Percentiles rank a stretch among this genome's conserved stretches.
Evolutionary conservation across 2,888 invertebrate species (phyloP).

Genomic region (Tribolium freemani): DNA sequence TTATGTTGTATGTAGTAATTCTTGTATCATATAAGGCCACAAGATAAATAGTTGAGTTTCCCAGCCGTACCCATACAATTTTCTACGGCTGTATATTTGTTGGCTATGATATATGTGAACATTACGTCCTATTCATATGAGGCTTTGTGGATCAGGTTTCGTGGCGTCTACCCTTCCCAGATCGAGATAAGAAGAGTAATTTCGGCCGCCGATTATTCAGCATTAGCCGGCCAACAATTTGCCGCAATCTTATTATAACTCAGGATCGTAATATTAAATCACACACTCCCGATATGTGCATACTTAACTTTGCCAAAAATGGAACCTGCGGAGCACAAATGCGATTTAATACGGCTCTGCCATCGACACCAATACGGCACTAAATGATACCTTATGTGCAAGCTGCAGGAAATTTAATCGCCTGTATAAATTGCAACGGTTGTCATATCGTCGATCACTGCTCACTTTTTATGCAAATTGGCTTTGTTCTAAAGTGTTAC

Average conservation of each 20-base stretch:
- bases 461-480: conserved; percentile 36
- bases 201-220: conserved; percentile 35
- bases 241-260: conserved; percentile 37
- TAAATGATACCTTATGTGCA: conserved; percentile 40
- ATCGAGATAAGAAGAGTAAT: conserved; percentile 32
- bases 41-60: conserved; percentile 47
- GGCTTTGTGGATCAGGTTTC: conserved; percentile 47
- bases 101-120: conserved; percentile 49
- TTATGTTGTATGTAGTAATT: conserved; percentile 46
- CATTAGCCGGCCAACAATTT: conserved; percentile 36
- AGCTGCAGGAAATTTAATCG: conserved; percentile 35
- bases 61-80: conserved; percentile 49
- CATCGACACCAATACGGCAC: conserved; percentile 42
- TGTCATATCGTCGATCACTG: conserved; percentile 36
- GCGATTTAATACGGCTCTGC: conserved; percentile 37
- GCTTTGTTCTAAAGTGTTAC: conserved; percentile 36
- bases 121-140: conserved; percentile 43
- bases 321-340: conserved; percentile 31
- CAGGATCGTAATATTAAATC: conserved; percentile 34
- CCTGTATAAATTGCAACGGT: conserved; percentile 31
- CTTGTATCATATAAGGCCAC: conserved; percentile 43
- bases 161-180: conserved; percentile 29
- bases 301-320: conserved; percentile 42
- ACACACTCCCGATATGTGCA: conserved; percentile 38
- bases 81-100: conserved; percentile 46